Base-by-base conservation (phyloP, 2,113 vertebrate genomes). In the Australoheros scitulus region DNA sequence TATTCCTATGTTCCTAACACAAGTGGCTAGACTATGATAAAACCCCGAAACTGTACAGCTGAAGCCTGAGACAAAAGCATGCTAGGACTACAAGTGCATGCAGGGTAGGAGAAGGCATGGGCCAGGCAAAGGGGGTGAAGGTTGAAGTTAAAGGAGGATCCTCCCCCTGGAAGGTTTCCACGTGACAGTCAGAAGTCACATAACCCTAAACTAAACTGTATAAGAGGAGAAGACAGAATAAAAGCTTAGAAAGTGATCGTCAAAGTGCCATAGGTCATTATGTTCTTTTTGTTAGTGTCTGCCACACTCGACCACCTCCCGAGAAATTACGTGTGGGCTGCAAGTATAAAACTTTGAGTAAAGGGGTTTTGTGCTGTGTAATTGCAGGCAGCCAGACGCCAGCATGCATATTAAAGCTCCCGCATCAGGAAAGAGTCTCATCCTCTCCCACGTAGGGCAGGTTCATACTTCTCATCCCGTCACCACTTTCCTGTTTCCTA, bases 401-500 rank as follows among this genome's bases (percentile, higher is more conserved):
- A 72, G 72, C 8, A 36, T 74, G 82, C 65, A 41, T 50, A 55
- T 76, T 36, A 77, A 80, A 86, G 24, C 80, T 36, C 59, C 65
- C 17, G 84, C 88, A 93, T 99, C 97, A 99, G 4, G 96, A 97
- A 83, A 97, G 96, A 84, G 96, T 93, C 87, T 98, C 97, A 58
- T 99, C 96, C 89, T 98, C 97, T 87, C 96, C 97, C 70, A 95
- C 94, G 1, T 96, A 96, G 90, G 97, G 96, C 88, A 96, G 94
- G 72, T 97, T 96, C n/a, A 95, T 91, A 74, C 93, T 96, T 87
- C 85, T 96, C 85, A 95, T 88, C 68, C 95, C 95, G 56, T 99
- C 97, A 80, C 96, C 96, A 2, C 96, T 97, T 94, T 96, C 95
- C 94, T 96, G 97, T 88, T 98, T 98, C 95, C 98, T 99, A 95